These are phyloP conservation scores for Calliopsis andreniformis DNA, from an alignment of 1,140 invertebrate genomes.

Conservation along the genomic window DNA sequence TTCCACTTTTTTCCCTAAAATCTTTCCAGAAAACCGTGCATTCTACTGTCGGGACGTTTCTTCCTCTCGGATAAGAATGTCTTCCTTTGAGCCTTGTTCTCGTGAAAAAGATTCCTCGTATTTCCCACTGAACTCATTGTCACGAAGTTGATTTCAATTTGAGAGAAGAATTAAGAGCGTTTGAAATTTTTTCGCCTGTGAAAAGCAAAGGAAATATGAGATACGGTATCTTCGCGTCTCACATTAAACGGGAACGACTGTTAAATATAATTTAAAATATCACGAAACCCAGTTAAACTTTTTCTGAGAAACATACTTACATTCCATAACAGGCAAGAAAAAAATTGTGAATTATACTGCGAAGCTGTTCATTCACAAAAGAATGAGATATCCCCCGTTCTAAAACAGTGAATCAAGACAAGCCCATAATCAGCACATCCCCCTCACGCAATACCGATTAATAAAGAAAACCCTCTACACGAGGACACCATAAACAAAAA, in stretches of 20 bases:
- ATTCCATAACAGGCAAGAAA: no score
- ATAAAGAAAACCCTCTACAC: not conserved
- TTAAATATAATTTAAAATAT: no score
- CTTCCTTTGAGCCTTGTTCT: constrained; percentile 18
- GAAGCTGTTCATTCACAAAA: no score
- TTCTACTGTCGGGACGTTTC: constrained; percentile 20
- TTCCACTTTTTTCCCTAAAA: not conserved
- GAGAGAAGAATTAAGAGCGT: constrained; percentile 17
- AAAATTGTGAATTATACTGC: no score
- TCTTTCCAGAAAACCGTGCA: constrained; percentile 25
- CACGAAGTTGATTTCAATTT: not conserved
- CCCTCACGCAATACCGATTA: no score
- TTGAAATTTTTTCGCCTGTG: not conserved
- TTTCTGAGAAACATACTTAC: no score
- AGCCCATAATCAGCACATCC: no score
- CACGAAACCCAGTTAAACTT: no score
- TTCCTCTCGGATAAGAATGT: constrained; percentile 26
- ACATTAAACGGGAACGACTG: not conserved
- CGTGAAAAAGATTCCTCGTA: not conserved
- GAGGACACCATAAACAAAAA: not conserved
- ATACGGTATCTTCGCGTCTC: no score
- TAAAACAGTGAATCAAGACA: no score
- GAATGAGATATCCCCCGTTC: no score
- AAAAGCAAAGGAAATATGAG: no score
- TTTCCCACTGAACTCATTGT: constrained; percentile 18